phyloP scores from a whole-genome alignment of 2,888 invertebrate species.

The Labia minor region DNA sequence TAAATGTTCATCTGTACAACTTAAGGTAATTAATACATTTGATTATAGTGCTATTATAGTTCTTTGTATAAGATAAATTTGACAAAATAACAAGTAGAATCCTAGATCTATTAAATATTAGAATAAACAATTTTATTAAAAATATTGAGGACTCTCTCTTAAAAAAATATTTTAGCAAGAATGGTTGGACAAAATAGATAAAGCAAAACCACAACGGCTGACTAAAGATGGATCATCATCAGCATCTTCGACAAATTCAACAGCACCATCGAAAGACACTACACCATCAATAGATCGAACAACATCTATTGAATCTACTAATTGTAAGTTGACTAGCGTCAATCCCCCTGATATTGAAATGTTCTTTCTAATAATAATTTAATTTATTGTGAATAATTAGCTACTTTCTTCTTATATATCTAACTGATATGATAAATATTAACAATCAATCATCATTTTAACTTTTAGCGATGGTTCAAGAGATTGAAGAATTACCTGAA shows the following conservation, averaged over 20 bases:
- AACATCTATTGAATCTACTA: constrained; percentile 35
- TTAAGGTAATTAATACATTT: constrained; percentile 14
- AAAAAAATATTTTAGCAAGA: constrained; percentile 61
- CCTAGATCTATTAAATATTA: background rate
- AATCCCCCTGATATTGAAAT: too few relatives aligned
- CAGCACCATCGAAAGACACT: constrained; percentile 36
- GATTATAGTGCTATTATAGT: background rate
- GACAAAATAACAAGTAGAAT: constrained; percentile 18
- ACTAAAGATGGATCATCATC: constrained; percentile 44
- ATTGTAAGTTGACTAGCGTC: constrained; percentile 38
- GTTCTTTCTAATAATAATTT: too few relatives aligned
- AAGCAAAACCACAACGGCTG: constrained; percentile 71
- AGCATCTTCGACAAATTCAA: background rate
- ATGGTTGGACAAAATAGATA: constrained; percentile 87
- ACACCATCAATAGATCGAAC: constrained; percentile 36
- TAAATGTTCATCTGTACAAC: constrained; percentile 59
- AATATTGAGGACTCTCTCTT: too few relatives aligned
- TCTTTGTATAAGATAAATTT: background rate
- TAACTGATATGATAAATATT: too few relatives aligned
- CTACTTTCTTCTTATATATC: too few relatives aligned
- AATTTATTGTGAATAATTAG: too few relatives aligned
- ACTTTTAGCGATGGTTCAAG: background rate
- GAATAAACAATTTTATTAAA: too few relatives aligned
- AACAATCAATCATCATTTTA: too few relatives aligned
- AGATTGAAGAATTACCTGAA: constrained; percentile 47